Conservation (phyloP, 2,888 invertebrate genomes). For the Sycophila texana region DNA sequence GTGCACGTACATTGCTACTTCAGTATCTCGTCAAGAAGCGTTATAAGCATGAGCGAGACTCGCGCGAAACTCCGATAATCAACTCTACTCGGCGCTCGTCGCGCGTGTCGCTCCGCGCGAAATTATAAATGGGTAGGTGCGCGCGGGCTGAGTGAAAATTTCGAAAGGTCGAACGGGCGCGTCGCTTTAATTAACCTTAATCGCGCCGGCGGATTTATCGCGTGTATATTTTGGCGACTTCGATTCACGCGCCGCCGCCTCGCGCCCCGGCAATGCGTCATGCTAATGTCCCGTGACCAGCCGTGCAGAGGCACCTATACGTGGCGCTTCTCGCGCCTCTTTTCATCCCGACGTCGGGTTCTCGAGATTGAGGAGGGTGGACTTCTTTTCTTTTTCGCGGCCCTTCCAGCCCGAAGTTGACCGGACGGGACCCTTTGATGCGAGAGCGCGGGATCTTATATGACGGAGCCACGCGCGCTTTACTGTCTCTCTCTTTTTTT, state of each 20-base stretch:
- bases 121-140: too few species aligned
- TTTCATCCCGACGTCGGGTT: constrained; percentile 39
- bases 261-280: constrained; percentile 65
- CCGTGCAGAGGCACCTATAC: constrained; percentile 2
- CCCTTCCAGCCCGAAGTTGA: neutral
- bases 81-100: too few species aligned
- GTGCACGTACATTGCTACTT: too few species aligned
- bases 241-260: constrained; percentile 60
- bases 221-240: constrained; percentile 65
- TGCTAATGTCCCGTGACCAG: constrained; percentile 69
- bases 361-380: neutral
- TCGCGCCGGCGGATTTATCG: constrained; percentile 49
- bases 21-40: too few species aligned
- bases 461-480: too few species aligned
- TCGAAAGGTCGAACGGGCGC: neutral
- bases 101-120: too few species aligned
- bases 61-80: too few species aligned
- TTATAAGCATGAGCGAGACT: too few species aligned
- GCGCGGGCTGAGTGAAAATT: neutral
- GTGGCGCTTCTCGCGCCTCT: constrained; percentile 27
- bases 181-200: constrained; percentile 52
- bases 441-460: neutral
- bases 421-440: neutral
- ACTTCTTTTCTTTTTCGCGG: neutral
- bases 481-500: neutral